These are phyloP conservation scores for Pogonognathellus flavescens DNA, from an alignment of 1,140 invertebrate genomes.

Conservation along the genomic window DNA sequence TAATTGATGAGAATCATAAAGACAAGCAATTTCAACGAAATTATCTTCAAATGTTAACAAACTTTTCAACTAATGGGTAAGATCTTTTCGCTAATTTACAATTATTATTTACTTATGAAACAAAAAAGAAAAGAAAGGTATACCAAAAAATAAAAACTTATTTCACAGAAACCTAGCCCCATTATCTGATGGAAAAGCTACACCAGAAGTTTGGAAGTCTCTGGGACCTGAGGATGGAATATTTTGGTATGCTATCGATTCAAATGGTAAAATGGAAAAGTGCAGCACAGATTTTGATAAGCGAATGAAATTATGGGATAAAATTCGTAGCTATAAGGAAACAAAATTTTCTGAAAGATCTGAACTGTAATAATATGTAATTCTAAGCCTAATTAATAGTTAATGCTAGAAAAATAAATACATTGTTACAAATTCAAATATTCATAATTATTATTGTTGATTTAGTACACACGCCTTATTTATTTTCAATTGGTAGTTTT, in stretches of 20 bases:
- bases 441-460: too few relatives aligned
- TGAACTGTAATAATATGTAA: too few relatives aligned
- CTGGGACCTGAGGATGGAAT: conserved; percentile 17
- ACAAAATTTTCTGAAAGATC: too few relatives aligned
- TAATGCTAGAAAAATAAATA: too few relatives aligned
- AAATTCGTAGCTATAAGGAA: background rate
- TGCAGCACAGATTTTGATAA: background rate
- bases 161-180: too few relatives aligned
- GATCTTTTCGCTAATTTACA: background rate
- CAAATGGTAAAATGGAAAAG: conserved; percentile 21
- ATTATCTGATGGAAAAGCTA: background rate
- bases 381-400: too few relatives aligned
- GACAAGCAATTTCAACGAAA: conserved; percentile 47
- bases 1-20: background rate
- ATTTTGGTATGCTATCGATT: conserved; percentile 31
- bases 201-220: background rate
- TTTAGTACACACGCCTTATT: too few relatives aligned
- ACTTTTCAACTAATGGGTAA: conserved; percentile 53
- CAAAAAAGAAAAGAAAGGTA: background rate
- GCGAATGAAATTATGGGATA: conserved; percentile 54
- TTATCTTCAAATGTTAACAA: conserved; percentile 36
- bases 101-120: background rate
- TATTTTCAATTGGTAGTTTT: too few relatives aligned
- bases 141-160: background rate
- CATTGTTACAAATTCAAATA: too few relatives aligned